These are phyloP conservation scores for Danaus plexippus DNA, from an alignment of 1,140 invertebrate species.

Conservation along the genomic window DNA sequence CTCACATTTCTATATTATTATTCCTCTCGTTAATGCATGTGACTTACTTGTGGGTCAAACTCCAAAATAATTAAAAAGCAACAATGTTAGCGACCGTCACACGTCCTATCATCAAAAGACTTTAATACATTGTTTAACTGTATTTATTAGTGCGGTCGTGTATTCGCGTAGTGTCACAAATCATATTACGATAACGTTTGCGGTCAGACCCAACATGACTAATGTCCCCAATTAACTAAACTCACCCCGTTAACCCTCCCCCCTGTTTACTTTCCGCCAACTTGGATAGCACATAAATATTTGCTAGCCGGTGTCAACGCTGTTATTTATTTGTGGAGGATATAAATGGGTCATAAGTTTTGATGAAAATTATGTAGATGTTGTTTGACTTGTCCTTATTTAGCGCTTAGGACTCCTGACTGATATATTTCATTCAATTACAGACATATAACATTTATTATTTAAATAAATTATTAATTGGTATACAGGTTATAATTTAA, in stretches of 20 bases:
- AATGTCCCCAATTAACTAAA: constrained; percentile 29
- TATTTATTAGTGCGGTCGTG: constrained; percentile 19
- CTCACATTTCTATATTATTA: no score
- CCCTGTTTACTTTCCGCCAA: constrained; percentile 28
- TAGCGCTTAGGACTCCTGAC: no score
- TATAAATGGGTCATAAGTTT: no score
- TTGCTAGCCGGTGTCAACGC: constrained; percentile 24
- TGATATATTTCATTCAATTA: no score
- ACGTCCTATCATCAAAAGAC: background rate
- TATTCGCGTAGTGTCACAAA: constrained; percentile 27
- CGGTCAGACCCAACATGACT: constrained; percentile 24
- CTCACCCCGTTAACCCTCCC: constrained; percentile 11
- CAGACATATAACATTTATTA: no score
- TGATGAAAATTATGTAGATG: no score
- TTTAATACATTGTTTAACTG: constrained; percentile 20
- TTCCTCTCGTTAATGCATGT: background rate
- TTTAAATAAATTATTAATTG: no score
- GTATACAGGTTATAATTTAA: no score
- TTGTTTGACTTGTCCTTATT: no score
- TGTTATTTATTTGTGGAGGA: constrained; percentile 26
- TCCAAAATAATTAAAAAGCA: background rate
- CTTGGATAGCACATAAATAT: constrained; percentile 31
- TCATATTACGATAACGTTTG: constrained; percentile 27
- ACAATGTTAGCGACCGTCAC: background rate
- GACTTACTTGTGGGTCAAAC: background rate